Base-by-base conservation (phyloP, 1,140 invertebrate species). In the Lordiphosa collinella region DNA sequence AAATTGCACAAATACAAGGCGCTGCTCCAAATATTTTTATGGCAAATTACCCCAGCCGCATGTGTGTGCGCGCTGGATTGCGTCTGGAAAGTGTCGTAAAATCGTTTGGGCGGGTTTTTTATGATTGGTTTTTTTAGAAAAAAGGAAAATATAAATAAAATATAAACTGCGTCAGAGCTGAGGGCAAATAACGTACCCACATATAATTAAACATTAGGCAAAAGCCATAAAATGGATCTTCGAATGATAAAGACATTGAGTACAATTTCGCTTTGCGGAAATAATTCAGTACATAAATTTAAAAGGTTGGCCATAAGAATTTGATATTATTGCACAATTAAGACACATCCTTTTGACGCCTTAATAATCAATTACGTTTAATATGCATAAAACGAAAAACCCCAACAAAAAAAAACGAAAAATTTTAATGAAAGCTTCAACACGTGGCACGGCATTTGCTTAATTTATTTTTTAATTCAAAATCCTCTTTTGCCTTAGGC, bases 1-100 rank as follows among this genome's bases (percentile, higher is more conserved):
- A 84, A 82, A 82, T 82, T 82, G 76, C 76, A 84, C 78, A 82
- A 84, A 82, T 82, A 82, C 72, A 78, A 64, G 76, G 50, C 68
- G 68, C 40, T 62, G 71, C 76, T 76, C 62, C 73, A 78, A 65
- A 25, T 25, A 7, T 25, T 82, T 82, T 82, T 82, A 82, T 82
- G 78, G 78, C 78, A 82, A 82, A 82, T 82, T 82, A 82, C 69
- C 78, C 70, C 59, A 52, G 72, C 59, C 72, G 53, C 78, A 82
- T 75, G 37, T 56, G 52, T 51, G 53, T 37, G 18, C 53, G 64
- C 13, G 51, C n/a, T n/a, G 49, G 51, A 54, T 48, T 50, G 41
- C 54, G 53, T 61, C 16, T 58, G 47, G 18, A 52, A 41, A 68
- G 58, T 79, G 57, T 76, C 79, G 72, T 82, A 82, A 82, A 82